A percentile compares a stretch with the other conserved stretches of the same genome.
Conservation (phyloP, 2,888 invertebrate genomes). For the Orthosia gothica region DNA sequence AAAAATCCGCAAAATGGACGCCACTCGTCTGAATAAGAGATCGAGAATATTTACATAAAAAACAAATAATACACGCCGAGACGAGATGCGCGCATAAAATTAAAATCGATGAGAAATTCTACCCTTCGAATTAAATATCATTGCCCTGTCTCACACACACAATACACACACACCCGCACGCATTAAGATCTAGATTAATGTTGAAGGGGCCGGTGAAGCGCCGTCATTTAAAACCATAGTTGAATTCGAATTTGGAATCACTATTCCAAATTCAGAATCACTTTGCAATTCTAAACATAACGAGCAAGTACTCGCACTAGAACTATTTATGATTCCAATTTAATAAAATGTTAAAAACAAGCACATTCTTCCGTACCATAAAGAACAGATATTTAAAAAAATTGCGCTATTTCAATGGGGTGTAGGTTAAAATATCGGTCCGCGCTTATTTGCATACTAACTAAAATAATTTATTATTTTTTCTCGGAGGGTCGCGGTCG, state of each 20-base stretch:
- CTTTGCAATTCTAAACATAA: constrained; percentile 48
- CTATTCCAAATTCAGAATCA: constrained; percentile 62
- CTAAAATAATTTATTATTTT: constrained; percentile 92
- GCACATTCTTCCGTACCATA: constrained; percentile 83
- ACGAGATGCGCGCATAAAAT: constrained; percentile 91
- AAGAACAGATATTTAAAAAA: constrained; percentile 85
- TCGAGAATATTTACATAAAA: constrained; percentile 90
- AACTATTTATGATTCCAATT: constrained; percentile 66
- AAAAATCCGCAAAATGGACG: constrained; percentile 85
- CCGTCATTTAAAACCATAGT: constrained; percentile 69
- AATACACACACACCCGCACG: constrained; percentile 76
- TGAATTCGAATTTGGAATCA: constrained; percentile 66
- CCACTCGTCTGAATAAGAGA: constrained; percentile 87
- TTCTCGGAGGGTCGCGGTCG: constrained; percentile 86
- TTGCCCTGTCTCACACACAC: constrained; percentile 86
- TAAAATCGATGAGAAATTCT: constrained; percentile 91
- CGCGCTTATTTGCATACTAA: constrained; percentile 91
- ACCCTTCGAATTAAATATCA: constrained; percentile 91
- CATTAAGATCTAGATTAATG: constrained; percentile 85
- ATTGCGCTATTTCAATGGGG: constrained; percentile 86
- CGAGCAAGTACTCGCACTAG: constrained; percentile 25
- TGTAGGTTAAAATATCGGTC: constrained; percentile 90
- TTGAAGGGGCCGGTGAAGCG: constrained; percentile 77
- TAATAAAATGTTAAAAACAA: constrained; percentile 66
- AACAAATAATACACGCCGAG: constrained; percentile 89